Percentiles rank a stretch among this genome's conserved stretches.
These are phyloP conservation scores for Alces alces DNA, from an alignment of 2,113 vertebrate genomes.

Conservation along the genomic window DNA sequence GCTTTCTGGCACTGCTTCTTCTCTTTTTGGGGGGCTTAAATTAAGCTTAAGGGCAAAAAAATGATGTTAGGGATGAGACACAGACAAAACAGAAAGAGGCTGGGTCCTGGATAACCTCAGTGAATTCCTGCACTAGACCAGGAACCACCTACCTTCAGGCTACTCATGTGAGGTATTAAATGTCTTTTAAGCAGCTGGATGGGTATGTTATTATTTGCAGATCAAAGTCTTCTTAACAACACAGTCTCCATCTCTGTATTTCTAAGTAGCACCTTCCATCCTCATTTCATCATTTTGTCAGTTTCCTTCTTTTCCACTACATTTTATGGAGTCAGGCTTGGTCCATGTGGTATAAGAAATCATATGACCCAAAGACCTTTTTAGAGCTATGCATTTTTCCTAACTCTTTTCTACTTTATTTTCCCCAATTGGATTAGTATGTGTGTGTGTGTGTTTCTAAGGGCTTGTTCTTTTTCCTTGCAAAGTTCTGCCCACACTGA, in stretches of 20 bases:
- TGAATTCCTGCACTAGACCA: neutral
- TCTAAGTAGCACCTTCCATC: neutral
- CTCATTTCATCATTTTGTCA: neutral
- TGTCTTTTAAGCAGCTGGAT: neutral
- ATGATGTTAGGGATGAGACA: neutral
- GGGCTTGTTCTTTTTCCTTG: neutral
- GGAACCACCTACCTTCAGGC: neutral
- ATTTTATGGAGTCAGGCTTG: neutral
- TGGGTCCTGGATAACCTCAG: neutral
- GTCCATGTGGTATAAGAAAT: neutral
- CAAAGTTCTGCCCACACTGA: neutral
- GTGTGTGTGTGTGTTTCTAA: neutral
- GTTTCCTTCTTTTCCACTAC: neutral
- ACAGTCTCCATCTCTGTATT: neutral
- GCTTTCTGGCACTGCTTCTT: fast-evolving
- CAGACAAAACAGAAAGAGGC: neutral
- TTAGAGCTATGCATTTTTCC: neutral
- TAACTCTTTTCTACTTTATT: slow-evolving; percentile 12
- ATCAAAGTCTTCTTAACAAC: neutral
- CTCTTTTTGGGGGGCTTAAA: neutral
- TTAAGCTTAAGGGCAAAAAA: neutral
- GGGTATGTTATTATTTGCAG: neutral
- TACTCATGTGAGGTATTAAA: neutral
- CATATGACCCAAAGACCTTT: neutral
- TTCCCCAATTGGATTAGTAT: neutral